These are phyloP conservation scores for Meloidogyne exigua DNA, from an alignment of 1,140 invertebrate species.

Conservation along the genomic window DNA sequence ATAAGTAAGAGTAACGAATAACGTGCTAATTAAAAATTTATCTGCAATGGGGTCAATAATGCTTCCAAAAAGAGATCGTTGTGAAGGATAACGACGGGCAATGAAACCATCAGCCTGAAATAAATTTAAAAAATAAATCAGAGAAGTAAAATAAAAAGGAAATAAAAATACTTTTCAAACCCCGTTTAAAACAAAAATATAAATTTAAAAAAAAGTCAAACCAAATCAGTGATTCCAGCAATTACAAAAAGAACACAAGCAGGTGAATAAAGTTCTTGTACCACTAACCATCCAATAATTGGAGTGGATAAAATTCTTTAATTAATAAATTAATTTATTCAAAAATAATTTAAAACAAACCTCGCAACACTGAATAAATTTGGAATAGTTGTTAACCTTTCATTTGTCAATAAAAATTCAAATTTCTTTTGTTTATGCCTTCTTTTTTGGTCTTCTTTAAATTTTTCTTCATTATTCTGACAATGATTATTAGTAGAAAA, in stretches of 20 bases:
- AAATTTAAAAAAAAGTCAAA: constrained; percentile 65
- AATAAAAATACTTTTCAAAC: background rate
- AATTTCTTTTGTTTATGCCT: background rate
- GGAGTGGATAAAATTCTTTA: constrained; percentile 78
- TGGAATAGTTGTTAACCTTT: constrained; percentile 25
- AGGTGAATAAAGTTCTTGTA: constrained; percentile 74
- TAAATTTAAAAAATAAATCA: too few relatives aligned
- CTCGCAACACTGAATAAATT: constrained; percentile 30
- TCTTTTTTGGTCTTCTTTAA: background rate
- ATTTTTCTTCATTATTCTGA: background rate
- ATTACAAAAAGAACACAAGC: constrained; percentile 75
- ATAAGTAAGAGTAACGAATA: constrained; percentile 82
- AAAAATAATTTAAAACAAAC: constrained; percentile 12
- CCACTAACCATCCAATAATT: constrained; percentile 80
- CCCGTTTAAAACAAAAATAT: background rate
- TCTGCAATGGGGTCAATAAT: constrained; percentile 95
- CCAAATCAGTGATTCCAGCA: constrained; percentile 81
- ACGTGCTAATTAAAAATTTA: constrained; percentile 83
- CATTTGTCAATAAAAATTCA: background rate
- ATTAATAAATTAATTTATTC: constrained; percentile 32
- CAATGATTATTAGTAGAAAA: background rate
- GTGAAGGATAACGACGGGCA: constrained; percentile 83
- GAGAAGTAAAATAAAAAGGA: too few relatives aligned
- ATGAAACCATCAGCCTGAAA: constrained; percentile 84
- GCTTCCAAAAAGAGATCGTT: constrained; percentile 85